phyloP scores from a whole-genome alignment of 2,797 vertebrate genomes.

The Hippopotamyrus pictus region DNA sequence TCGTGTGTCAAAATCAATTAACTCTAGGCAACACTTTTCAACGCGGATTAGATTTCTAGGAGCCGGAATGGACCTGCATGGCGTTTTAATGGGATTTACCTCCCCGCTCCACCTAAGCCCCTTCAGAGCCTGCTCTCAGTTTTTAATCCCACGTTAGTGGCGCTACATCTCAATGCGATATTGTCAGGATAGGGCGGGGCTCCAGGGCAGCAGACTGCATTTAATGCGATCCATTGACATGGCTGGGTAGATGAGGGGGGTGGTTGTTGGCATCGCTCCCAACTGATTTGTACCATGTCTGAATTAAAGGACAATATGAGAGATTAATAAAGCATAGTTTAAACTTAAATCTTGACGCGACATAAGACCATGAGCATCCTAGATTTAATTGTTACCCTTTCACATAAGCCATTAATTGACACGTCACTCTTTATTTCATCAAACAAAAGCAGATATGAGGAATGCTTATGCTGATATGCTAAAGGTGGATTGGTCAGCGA shows the following conservation, averaged over 20 bases:
- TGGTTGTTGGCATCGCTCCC: neutral
- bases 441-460: neutral
- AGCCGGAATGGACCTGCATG: neutral
- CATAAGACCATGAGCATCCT: neutral
- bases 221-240: neutral
- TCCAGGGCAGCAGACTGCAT: neutral
- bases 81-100: constrained; percentile 9
- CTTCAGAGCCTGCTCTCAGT: neutral
- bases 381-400: neutral
- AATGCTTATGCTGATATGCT: neutral
- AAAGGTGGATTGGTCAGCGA: constrained; percentile 61
- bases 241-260: neutral
- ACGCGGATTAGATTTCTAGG: constrained; percentile 11
- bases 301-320: neutral
- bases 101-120: neutral
- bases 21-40: constrained; percentile 17
- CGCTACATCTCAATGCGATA: neutral
- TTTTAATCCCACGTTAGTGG: constrained; percentile 2
- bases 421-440: neutral
- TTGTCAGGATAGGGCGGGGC: neutral
- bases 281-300: neutral
- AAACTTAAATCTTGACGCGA: neutral
- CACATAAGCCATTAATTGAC: neutral
- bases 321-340: neutral
- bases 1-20: constrained; percentile 28